Evolutionary conservation across 1,140 invertebrate species (phyloP).

Genomic region (Acromyrmex echinatior): DNA sequence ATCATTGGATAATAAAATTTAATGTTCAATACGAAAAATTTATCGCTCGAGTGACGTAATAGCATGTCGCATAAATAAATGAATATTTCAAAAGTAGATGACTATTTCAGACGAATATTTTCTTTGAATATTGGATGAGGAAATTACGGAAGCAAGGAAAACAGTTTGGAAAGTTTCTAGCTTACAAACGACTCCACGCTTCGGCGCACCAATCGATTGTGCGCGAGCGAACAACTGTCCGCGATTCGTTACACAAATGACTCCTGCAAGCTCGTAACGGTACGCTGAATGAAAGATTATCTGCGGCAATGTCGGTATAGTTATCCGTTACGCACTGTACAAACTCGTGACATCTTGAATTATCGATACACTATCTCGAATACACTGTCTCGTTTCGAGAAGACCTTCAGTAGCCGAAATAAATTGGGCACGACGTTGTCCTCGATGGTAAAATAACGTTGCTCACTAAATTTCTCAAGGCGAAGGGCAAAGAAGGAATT

Average conservation of each 20-base stretch:
- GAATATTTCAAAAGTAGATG: constrained; percentile 31
- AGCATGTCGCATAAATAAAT: constrained; percentile 34
- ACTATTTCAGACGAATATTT: constrained; percentile 33
- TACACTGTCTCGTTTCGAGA: constrained; percentile 5
- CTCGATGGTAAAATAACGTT: constrained; percentile 42
- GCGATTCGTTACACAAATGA: constrained; percentile 61
- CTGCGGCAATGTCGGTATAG: constrained; percentile 31
- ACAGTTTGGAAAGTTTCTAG: constrained; percentile 41
- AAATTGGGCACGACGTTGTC: constrained; percentile 57
- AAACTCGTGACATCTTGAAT: constrained; percentile 40
- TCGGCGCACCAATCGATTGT: constrained; percentile 39
- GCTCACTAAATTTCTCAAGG: neutral
- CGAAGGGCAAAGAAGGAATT: constrained; percentile 6
- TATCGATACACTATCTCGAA: constrained; percentile 53
- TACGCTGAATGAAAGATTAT: constrained; percentile 58
- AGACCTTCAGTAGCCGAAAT: neutral
- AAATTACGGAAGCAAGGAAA: constrained; percentile 53
- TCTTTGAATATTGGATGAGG: constrained; percentile 62
- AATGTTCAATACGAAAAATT: constrained; percentile 28
- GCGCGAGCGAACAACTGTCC: constrained; percentile 42
- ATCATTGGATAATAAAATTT: neutral
- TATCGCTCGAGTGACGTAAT: neutral
- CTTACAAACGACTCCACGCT: constrained; percentile 34
- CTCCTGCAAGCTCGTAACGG: constrained; percentile 52
- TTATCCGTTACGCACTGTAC: constrained; percentile 25